phyloP scores from a whole-genome alignment of 2,888 invertebrate genomes.

The Thalpophila matura region DNA sequence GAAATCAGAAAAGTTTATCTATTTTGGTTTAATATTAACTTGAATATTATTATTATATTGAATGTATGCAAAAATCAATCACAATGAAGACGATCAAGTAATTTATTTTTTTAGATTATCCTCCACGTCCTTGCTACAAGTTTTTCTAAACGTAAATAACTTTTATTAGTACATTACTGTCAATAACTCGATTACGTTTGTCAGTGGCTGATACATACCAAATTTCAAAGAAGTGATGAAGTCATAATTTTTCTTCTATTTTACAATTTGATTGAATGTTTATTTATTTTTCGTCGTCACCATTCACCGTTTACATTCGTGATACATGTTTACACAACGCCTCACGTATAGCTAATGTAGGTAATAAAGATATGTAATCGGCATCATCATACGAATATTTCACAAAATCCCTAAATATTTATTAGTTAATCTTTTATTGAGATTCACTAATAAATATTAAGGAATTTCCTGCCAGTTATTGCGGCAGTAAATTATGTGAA shows the following conservation, averaged over 20 bases:
- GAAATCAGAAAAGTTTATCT: no score
- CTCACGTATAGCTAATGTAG: constrained; percentile 5
- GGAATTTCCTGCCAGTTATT: constrained; percentile 16
- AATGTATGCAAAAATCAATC: constrained; percentile 2
- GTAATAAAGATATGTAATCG: constrained; percentile 43
- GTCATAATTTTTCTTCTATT: constrained; percentile 38
- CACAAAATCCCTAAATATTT: constrained; percentile 42
- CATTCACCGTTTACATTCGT: constrained; percentile 48
- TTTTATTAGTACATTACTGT: constrained; percentile 48
- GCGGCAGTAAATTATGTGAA: constrained; percentile 21
- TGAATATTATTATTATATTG: no score
- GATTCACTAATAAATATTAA: constrained; percentile 32
- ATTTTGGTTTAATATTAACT: not conserved
- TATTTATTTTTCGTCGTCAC: constrained; percentile 57
- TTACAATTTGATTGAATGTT: constrained; percentile 45
- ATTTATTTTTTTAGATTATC: constrained; percentile 28
- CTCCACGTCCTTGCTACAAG: constrained; percentile 19
- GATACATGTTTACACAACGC: constrained; percentile 35
- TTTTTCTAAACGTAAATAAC: constrained; percentile 32
- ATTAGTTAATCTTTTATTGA: constrained; percentile 36
- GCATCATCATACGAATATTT: constrained; percentile 16
- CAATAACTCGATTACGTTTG: constrained; percentile 36
- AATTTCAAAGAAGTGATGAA: constrained; percentile 37
- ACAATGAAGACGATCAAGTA: constrained; percentile 22
- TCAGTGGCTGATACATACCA: constrained; percentile 28